Percentiles rank a stretch among this genome's conserved stretches.
Evolutionary conservation across 2,113 vertebrate genomes (phyloP).

Genomic region (Lycocorax pyrrhopterus): DNA sequence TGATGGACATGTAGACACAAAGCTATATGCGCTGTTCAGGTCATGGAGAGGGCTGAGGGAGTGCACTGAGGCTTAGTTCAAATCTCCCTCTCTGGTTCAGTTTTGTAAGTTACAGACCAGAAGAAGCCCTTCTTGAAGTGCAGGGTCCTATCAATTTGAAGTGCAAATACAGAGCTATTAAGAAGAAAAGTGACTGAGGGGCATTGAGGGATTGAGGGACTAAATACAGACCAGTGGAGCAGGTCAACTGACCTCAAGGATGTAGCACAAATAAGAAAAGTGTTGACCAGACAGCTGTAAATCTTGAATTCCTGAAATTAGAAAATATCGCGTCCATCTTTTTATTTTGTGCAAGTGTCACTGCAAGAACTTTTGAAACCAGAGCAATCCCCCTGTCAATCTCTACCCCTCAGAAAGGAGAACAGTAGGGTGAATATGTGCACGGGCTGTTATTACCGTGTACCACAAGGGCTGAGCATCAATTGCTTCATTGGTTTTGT

Average conservation of each 20-base stretch:
- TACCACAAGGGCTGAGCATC: not conserved
- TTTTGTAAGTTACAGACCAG: not conserved
- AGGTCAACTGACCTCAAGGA: not conserved
- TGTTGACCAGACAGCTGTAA: not conserved
- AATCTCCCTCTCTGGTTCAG: not conserved
- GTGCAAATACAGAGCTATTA: not conserved
- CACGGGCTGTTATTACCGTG: not conserved
- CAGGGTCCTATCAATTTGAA: not conserved
- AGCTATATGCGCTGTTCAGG: not conserved
- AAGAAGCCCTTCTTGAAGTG: not conserved
- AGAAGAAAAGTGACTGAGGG: not conserved
- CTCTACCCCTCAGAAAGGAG: not conserved
- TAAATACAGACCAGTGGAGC: not conserved
- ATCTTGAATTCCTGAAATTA: not conserved
- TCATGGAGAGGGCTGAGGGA: not conserved
- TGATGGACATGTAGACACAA: not conserved
- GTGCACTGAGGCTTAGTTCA: not conserved
- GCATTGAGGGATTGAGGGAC: fast-evolving
- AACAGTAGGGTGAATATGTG: not conserved
- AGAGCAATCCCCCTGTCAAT: not conserved
- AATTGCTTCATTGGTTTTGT: not conserved
- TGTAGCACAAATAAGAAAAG: not conserved
- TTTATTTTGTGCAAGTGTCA: not conserved
- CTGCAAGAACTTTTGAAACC: not conserved
- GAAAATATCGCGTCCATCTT: not conserved